phyloP scores from a whole-genome alignment of 2,113 vertebrate genomes.

The Cinclus mexicanus region DNA sequence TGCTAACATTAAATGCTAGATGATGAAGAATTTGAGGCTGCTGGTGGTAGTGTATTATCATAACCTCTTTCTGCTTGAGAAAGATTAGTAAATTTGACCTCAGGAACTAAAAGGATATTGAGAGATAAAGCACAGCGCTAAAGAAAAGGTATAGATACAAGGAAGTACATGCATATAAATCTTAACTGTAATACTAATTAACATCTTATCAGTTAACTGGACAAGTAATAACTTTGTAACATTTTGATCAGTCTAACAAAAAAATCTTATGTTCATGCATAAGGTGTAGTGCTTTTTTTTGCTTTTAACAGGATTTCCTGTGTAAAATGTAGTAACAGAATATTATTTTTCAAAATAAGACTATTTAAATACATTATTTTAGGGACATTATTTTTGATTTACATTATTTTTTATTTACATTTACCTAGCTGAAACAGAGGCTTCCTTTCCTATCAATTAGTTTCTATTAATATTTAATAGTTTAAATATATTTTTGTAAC shows the following conservation, averaged over 20 bases:
- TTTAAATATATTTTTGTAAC: not conserved
- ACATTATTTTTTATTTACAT: not conserved
- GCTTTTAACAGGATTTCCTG: not conserved
- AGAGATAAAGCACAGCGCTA: not conserved
- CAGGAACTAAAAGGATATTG: not conserved
- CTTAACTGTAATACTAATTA: not conserved
- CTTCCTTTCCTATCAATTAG: not conserved
- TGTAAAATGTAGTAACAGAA: not conserved
- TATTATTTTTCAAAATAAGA: not conserved
- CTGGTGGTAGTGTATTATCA: not conserved
- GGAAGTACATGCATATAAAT: not conserved
- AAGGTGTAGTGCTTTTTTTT: not conserved
- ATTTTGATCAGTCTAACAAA: not conserved
- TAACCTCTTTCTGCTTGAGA: not conserved
- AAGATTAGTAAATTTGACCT: not conserved
- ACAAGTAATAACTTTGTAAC: not conserved
- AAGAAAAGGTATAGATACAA: not conserved
- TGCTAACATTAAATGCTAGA: not conserved
- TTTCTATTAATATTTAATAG: not conserved
- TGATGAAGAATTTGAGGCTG: not conserved
- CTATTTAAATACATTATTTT: not conserved
- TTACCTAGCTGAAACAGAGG: not conserved
- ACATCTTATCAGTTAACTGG: not conserved
- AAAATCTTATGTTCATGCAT: not conserved
- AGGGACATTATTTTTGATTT: not conserved